Evolutionary conservation across 2,113 vertebrate genomes (phyloP).

Genomic region (Larimichthys crocea): DNA sequence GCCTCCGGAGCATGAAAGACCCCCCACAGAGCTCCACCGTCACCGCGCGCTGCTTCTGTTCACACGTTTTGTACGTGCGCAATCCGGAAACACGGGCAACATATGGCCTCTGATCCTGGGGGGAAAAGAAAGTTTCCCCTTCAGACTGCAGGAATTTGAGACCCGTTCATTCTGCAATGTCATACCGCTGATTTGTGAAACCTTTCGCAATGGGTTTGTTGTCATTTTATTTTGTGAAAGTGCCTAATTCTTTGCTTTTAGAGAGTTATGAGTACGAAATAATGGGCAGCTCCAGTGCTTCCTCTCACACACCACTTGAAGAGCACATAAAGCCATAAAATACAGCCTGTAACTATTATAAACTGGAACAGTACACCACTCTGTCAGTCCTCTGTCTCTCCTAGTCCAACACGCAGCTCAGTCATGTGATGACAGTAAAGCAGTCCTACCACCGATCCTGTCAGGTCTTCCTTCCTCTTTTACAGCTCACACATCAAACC

Average conservation of each 20-base stretch:
- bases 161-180: slow-evolving; percentile 34
- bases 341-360: background rate
- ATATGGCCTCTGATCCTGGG: slow-evolving; percentile 58
- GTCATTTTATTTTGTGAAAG: background rate
- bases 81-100: slow-evolving; percentile 41
- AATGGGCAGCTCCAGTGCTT: slow-evolving; percentile 26
- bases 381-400: background rate
- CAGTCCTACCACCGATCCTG: background rate
- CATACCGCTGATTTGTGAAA: slow-evolving; percentile 45
- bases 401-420: background rate
- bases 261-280: background rate
- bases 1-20: slow-evolving; percentile 18
- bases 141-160: slow-evolving; percentile 16
- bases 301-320: slow-evolving; percentile 50
- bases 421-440: background rate
- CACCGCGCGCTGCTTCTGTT: slow-evolving; percentile 41
- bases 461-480: slow-evolving; percentile 14
- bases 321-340: slow-evolving; percentile 13
- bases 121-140: slow-evolving; percentile 39
- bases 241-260: background rate
- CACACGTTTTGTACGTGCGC: slow-evolving; percentile 40
- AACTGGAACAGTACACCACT: background rate
- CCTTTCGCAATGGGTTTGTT: slow-evolving; percentile 7
- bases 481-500: slow-evolving; percentile 17
- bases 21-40: slow-evolving; percentile 26